A percentile compares a stretch with the other conserved stretches of the same genome.
Evolutionary conservation across 37 sponge, comb jelly and placozoan species (phyloP).

Genomic region (Halichondria panicea): DNA sequence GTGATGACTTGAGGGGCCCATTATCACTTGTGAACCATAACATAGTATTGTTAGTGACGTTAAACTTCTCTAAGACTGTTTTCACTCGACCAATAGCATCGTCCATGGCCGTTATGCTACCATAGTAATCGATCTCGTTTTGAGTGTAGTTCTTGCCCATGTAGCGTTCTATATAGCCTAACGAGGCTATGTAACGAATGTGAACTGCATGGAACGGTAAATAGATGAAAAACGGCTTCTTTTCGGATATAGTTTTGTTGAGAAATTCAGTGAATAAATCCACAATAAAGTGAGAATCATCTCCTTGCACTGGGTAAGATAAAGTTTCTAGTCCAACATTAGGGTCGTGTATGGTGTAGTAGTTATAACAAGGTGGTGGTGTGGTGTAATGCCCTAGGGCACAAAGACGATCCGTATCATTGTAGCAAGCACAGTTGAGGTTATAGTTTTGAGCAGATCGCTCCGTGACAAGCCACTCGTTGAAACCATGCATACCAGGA

Average conservation of each 20-base stretch:
- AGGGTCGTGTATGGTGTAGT: slow-evolving; percentile 25
- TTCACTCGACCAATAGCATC: slow-evolving; percentile 47
- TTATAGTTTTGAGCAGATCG: slow-evolving; percentile 53
- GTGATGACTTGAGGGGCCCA: slow-evolving; percentile 41
- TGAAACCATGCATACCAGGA: slow-evolving; percentile 71
- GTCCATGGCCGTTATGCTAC: slow-evolving; percentile 66
- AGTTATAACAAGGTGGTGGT: slow-evolving; percentile 51
- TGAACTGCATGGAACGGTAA: slow-evolving; percentile 68
- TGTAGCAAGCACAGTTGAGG: slow-evolving; percentile 67
- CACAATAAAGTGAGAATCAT: slow-evolving; percentile 63
- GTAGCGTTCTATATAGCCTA: slow-evolving; percentile 36
- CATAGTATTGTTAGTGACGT: slow-evolving; percentile 62
- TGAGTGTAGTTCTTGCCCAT: slow-evolving; percentile 8
- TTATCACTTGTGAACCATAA: slow-evolving; percentile 78
- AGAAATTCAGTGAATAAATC: slow-evolving; percentile 24
- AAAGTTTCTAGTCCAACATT: not conserved
- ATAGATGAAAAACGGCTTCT: slow-evolving; percentile 66
- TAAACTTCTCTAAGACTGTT: slow-evolving; percentile 33
- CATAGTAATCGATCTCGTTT: slow-evolving; percentile 66
- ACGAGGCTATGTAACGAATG: slow-evolving; percentile 51
- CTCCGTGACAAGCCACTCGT: slow-evolving; percentile 53
- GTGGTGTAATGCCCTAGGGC: slow-evolving; percentile 46
- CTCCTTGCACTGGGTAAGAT: slow-evolving; percentile 33
- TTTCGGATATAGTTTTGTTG: not conserved
- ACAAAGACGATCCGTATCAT: slow-evolving; percentile 24